phyloP scores from a whole-genome alignment of 2,888 invertebrate genomes.

The Diadegma fenestrale region DNA sequence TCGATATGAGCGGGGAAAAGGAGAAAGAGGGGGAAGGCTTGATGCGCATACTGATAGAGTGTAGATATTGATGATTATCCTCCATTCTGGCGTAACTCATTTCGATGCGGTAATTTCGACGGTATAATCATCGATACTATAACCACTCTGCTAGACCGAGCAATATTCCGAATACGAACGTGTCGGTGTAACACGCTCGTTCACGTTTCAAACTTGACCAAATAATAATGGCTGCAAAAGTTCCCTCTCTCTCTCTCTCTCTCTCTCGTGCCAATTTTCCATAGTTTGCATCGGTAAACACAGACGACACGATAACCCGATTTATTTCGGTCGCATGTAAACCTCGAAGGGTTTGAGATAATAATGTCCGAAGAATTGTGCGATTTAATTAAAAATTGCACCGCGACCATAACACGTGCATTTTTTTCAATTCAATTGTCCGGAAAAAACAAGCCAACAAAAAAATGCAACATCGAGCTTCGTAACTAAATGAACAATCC shows the following conservation, averaged over 20 bases:
- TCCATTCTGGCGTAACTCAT: slow-evolving; percentile 60
- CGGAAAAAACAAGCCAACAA: not conserved
- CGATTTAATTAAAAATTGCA: slow-evolving; percentile 31
- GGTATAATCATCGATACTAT: slow-evolving; percentile 66
- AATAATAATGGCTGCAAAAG: slow-evolving; percentile 54
- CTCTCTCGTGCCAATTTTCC: slow-evolving; percentile 40
- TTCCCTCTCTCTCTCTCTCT: not conserved
- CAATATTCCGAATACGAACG: slow-evolving; percentile 56
- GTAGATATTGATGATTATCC: slow-evolving; percentile 66
- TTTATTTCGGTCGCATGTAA: slow-evolving; percentile 32
- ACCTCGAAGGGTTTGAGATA: not conserved
- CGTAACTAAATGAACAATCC: slow-evolving; percentile 23
- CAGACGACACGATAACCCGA: slow-evolving; percentile 28
- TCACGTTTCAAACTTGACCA: slow-evolving; percentile 52
- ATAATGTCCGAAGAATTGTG: slow-evolving; percentile 11
- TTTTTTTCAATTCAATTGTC: slow-evolving; percentile 21
- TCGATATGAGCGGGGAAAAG: not conserved
- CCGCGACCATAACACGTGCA: not conserved
- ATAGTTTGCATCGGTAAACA: slow-evolving; percentile 46
- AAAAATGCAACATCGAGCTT: not conserved
- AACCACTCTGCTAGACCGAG: slow-evolving; percentile 40
- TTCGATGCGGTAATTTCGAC: slow-evolving; percentile 61
- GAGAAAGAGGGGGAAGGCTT: slow-evolving; percentile 17
- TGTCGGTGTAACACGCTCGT: not conserved
- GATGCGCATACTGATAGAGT: slow-evolving; percentile 57